These are phyloP conservation scores for Cataglyphis cursor DNA, from an alignment of 2,888 invertebrate species.

Conservation along the genomic window DNA sequence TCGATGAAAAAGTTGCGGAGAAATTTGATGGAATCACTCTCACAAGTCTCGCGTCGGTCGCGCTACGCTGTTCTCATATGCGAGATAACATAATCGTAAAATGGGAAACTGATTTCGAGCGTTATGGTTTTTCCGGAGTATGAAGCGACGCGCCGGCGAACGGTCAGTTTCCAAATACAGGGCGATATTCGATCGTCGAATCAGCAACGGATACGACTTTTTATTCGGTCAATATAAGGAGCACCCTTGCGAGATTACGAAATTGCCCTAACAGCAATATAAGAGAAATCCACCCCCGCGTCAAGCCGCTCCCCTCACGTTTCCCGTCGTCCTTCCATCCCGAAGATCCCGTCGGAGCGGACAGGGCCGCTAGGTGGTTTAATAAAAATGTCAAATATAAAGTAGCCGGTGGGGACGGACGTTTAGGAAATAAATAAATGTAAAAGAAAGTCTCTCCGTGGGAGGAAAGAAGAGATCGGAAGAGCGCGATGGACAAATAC, in stretches of 20 bases:
- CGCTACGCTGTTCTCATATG: slow-evolving; percentile 31
- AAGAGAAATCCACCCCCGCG: slow-evolving; percentile 66
- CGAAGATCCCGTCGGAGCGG: slow-evolving; percentile 72
- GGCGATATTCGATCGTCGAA: slow-evolving; percentile 72
- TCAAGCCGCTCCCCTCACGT: slow-evolving; percentile 44
- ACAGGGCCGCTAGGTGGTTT: slow-evolving; percentile 80
- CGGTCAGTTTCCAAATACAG: slow-evolving; percentile 44
- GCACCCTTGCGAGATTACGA: slow-evolving; percentile 81
- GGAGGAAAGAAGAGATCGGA: slow-evolving; percentile 55
- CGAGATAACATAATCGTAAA: slow-evolving; percentile 70
- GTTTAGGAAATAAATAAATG: slow-evolving; percentile 86
- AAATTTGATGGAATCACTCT: slow-evolving; percentile 38
- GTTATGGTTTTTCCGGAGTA: slow-evolving; percentile 33
- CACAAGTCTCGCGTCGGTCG: slow-evolving; percentile 16
- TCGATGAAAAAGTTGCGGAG: background rate
- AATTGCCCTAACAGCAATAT: slow-evolving; percentile 84
- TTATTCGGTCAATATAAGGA: slow-evolving; percentile 79
- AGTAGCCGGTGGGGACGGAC: slow-evolving; percentile 86
- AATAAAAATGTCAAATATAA: slow-evolving; percentile 87
- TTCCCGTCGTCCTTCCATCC: slow-evolving; percentile 48
- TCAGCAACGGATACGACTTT: slow-evolving; percentile 76
- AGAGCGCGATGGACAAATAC: slow-evolving; percentile 46
- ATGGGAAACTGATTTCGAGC: slow-evolving; percentile 71
- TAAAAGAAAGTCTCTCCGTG: slow-evolving; percentile 75
- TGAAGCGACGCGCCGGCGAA: slow-evolving; percentile 21